Conservation (phyloP, 2,888 invertebrate species). For the Patella depressa region DNA sequence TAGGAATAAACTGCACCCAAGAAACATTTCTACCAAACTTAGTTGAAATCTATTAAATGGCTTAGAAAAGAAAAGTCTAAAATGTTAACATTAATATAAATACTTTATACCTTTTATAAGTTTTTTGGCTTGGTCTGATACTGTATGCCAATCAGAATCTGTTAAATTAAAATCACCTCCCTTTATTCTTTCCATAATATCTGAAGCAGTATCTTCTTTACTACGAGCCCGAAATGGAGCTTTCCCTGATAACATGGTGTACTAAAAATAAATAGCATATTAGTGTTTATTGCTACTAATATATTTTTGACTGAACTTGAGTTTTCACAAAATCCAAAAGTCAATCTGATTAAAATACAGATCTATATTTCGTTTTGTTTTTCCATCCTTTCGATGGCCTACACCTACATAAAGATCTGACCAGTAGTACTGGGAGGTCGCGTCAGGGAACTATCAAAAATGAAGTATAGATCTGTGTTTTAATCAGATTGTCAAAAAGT, state of each 20-base stretch:
- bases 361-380: not conserved
- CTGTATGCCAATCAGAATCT: conserved; percentile 80
- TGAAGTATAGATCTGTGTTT: too few species aligned
- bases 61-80: too few species aligned
- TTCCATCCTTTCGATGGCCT: not conserved
- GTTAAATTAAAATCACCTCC: conserved; percentile 85
- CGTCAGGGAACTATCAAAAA: not conserved
- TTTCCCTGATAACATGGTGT: conserved; percentile 87
- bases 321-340: too few species aligned
- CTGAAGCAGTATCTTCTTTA: conserved; percentile 80
- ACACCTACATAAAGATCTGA: too few species aligned
- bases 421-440: not conserved
- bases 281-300: not conserved
- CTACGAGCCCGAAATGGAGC: conserved; percentile 85
- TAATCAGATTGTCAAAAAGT: not conserved
- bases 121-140: conserved; percentile 83
- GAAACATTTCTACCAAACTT: too few species aligned
- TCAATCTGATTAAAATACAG: too few species aligned
- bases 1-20: too few species aligned
- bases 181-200: conserved; percentile 84
- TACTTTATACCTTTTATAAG: conserved; percentile 76
- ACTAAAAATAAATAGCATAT: conserved; percentile 72
- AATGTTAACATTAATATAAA: too few species aligned
- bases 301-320: too few species aligned
- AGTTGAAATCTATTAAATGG: too few species aligned